Percentiles rank a stretch among this genome's conserved stretches.
Evolutionary conservation across 2,113 vertebrate species (phyloP).

Genomic region (Anolis carolinensis): DNA sequence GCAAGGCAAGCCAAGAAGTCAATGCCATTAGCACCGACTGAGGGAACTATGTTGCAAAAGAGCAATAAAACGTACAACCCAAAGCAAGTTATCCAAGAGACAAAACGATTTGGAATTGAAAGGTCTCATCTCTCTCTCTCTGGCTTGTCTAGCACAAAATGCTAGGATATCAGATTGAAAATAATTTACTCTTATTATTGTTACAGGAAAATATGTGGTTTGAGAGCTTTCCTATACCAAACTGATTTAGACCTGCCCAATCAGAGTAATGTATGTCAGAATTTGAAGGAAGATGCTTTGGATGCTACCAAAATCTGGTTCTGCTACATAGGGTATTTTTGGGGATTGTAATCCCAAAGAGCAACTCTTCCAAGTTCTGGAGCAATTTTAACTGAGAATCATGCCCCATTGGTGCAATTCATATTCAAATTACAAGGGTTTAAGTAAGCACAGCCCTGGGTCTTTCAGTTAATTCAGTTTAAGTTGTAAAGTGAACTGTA

Average conservation of each 20-base stretch:
- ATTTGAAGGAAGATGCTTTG: not conserved
- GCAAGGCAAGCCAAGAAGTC: slow-evolving; percentile 9
- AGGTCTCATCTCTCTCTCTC: too few relatives aligned
- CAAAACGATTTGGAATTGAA: not conserved
- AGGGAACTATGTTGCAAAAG: not conserved
- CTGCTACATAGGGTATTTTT: too few relatives aligned
- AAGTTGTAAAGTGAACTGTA: too few relatives aligned
- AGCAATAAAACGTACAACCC: slow-evolving; percentile 3
- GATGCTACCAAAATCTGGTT: not conserved
- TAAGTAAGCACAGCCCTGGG: not conserved
- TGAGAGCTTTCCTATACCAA: not conserved
- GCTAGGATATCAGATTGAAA: not conserved
- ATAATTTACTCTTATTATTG: not conserved
- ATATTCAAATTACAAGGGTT: not conserved
- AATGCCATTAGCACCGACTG: slow-evolving; percentile 6
- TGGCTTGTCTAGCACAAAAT: not conserved
- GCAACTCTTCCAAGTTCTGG: not conserved
- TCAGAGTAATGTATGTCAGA: not conserved
- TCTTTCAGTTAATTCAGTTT: not conserved
- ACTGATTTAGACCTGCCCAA: not conserved
- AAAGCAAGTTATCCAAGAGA: not conserved
- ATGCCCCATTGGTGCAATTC: not conserved
- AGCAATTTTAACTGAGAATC: not conserved
- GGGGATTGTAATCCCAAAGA: not conserved
- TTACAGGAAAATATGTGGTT: not conserved